These are phyloP conservation scores for Heliconius hermathena DNA, from an alignment of 1,140 invertebrate genomes.

Conservation along the genomic window DNA sequence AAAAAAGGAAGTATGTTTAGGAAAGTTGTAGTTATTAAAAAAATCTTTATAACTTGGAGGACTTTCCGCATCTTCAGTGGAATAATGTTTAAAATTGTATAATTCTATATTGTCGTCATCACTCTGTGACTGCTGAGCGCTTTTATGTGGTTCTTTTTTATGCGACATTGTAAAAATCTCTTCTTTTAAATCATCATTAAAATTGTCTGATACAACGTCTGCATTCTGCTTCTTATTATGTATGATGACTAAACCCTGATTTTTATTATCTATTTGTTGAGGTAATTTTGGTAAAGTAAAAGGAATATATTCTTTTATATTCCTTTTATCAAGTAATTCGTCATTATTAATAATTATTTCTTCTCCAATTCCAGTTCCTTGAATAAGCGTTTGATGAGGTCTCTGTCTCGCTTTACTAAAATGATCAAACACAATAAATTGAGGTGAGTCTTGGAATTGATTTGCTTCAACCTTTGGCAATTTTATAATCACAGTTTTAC, in stretches of 20 bases:
- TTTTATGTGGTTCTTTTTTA: constrained; percentile 46
- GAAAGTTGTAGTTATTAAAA: not conserved
- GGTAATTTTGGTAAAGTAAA: not conserved
- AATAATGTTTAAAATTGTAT: constrained; percentile 2
- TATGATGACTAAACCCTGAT: not conserved
- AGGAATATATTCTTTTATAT: constrained; percentile 25
- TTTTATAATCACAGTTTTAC: constrained; percentile 76
- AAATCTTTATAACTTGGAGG: not conserved
- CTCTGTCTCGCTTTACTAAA: constrained; percentile 72
- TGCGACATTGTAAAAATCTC: constrained; percentile 46
- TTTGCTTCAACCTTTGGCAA: constrained; percentile 61
- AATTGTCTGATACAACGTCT: not conserved
- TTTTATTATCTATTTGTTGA: not conserved
- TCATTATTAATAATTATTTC: constrained; percentile 32
- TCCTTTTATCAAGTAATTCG: not conserved
- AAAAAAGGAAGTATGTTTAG: constrained; percentile 14
- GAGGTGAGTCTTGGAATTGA: constrained; percentile 55
- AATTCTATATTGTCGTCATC: constrained; percentile 33
- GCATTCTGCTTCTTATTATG: constrained; percentile 9
- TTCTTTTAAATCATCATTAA: constrained; percentile 39
- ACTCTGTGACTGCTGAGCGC: constrained; percentile 40
- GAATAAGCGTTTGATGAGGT: constrained; percentile 50
- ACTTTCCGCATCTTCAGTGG: not conserved
- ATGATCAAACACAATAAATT: constrained; percentile 70
- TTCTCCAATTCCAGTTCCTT: constrained; percentile 56